Evolutionary conservation across 2,113 vertebrate genomes (phyloP), one percentile per base, ranked within the genome.

Genomic region (Siniperca chuatsi): DNA sequence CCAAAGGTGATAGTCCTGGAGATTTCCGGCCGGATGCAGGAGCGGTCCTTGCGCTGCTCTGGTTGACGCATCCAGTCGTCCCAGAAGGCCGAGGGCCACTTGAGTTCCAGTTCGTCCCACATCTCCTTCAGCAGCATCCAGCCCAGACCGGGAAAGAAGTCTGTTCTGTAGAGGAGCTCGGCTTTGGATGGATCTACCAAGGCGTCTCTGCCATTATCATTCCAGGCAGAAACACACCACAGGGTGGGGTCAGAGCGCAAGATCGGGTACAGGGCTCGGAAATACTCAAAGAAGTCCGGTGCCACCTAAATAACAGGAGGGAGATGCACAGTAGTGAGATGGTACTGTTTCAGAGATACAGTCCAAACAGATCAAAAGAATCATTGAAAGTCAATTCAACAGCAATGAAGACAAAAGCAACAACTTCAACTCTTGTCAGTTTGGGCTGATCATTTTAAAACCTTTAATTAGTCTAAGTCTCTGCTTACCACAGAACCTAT

Each of bases 21-120:
- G 60, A 99, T 94, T 71, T 99, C 98, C 0, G 98, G 98, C 0
- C 98, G 95, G 1, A 99, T 48, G 78, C 98, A 99, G 0, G 98
- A 97, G 0, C 98, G 96, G 0, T 93, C 96, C 0, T 94, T 94
- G 0, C 98, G 95, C 60, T 99, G 98, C 52, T 97, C 97, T 0
- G 98, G 98, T 0, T 96, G 95, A 4, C 98, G 93, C 97, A 99
- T 98, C 98, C 98, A 99, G 83, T 99, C 98, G 0, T 99, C 98
- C 98, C 98, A 99, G 71, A 99, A 99, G 0, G 98, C 97, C 0
- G 88, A 89, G 0, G 98, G 98, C 98, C 98, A 99, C n/a, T 98
- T 98, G 68, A 97, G 97, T 48, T 99, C 98, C 16, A 99, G 81
- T 35, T 99, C 98, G 0, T 95, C 96, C 98, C 98, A 99, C 1